A percentile compares a stretch with the other conserved stretches of the same genome.
phyloP scores from a whole-genome alignment of 2,888 invertebrate genomes.

The Orthonychiurus folsomi region DNA sequence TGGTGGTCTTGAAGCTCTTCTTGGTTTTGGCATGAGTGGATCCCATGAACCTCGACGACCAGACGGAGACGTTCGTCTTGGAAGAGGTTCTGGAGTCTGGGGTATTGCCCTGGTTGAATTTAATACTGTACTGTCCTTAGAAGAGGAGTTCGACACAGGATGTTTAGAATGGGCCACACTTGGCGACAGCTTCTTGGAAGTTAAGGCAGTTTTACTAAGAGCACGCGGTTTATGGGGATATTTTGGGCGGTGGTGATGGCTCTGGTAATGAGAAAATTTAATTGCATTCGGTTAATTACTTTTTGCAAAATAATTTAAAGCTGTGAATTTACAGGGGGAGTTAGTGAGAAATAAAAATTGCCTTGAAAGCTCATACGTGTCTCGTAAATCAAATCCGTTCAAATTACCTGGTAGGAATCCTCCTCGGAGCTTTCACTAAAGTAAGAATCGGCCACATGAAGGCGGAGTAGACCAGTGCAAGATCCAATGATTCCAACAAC shows the following conservation, averaged over 20 bases:
- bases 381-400: background rate
- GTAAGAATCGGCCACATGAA: constrained; percentile 79
- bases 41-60: constrained; percentile 30
- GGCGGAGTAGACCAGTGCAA: constrained; percentile 68
- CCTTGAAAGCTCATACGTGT: background rate
- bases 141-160: background rate
- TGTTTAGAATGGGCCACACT: background rate
- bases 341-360: background rate
- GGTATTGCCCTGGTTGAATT: background rate
- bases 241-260: constrained; percentile 50
- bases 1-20: constrained; percentile 27
- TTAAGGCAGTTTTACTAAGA: constrained; percentile 22
- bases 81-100: constrained; percentile 23
- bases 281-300: too few relatives aligned
- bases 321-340: too few relatives aligned
- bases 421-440: constrained; percentile 79
- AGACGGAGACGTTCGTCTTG: constrained; percentile 12
- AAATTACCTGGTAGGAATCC: constrained; percentile 45
- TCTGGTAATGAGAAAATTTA: too few relatives aligned
- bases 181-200: background rate
- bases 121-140: background rate
- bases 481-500: constrained; percentile 84
- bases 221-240: constrained; percentile 50
- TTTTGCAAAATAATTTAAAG: too few relatives aligned
- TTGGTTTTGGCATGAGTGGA: constrained; percentile 27